Percentiles rank a stretch among this genome's conserved stretches.
phyloP scores from a whole-genome alignment of 2,797 vertebrate species.

The Sparus aurata region DNA sequence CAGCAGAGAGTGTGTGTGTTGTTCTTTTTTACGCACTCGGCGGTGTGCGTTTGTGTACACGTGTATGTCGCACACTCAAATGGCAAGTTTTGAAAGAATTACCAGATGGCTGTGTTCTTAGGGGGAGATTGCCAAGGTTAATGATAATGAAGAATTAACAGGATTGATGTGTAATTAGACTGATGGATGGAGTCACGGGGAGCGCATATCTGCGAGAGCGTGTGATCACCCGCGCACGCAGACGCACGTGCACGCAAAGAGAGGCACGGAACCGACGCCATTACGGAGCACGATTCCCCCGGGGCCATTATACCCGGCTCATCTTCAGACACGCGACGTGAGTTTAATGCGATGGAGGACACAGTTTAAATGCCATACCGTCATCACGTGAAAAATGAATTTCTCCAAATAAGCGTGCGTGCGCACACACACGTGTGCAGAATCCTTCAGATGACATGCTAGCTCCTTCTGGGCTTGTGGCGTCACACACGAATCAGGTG shows the following conservation, averaged over 20 bases:
- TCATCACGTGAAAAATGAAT: constrained; percentile 20
- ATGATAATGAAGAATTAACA: constrained; percentile 86
- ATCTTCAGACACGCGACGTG: constrained; percentile 58
- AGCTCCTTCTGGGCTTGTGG: neutral
- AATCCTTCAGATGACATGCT: constrained; percentile 15
- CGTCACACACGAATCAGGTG: constrained; percentile 22
- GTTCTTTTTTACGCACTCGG: neutral
- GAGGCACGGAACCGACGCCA: constrained; percentile 20
- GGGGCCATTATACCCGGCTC: constrained; percentile 53
- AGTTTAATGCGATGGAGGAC: constrained; percentile 61
- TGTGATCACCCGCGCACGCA: neutral
- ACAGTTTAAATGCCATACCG: constrained; percentile 45
- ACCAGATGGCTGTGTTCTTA: constrained; percentile 84
- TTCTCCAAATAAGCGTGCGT: neutral
- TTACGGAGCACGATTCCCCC: constrained; percentile 46
- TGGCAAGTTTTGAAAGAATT: constrained; percentile 80
- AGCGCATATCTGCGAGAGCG: constrained; percentile 40
- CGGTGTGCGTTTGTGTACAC: constrained; percentile 45
- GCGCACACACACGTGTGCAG: neutral
- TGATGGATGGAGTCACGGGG: constrained; percentile 85
- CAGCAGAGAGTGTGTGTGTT: constrained; percentile 33
- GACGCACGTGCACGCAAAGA: neutral
- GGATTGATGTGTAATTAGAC: constrained; percentile 87
- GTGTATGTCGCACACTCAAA: constrained; percentile 53
- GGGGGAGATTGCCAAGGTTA: constrained; percentile 87